Evolutionary conservation across 2,113 vertebrate species (phyloP), one percentile per base, ranked within the genome.

Genomic region (Podarcis raffonei): DNA sequence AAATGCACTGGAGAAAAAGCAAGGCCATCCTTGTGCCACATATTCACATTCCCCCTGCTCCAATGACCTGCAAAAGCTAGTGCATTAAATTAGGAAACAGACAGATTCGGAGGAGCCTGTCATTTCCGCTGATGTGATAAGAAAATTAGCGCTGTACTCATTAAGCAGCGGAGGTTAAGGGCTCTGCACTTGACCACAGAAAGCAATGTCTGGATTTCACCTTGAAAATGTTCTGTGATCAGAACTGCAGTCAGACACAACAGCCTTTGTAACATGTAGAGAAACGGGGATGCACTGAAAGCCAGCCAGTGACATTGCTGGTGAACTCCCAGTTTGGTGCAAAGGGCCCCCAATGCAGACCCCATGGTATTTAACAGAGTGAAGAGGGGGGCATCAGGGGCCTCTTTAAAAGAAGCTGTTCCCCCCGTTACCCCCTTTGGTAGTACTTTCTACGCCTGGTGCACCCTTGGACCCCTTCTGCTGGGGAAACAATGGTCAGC

Each of bases 191-290:
- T 72, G 79, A 85, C 81, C 20, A 62, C 48, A 66, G 57, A 87
- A 32, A 79, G 84, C 89, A 85, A 80, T 78, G 48, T 77, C 39
- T 66, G 71, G 37, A 90, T 77, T 89, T 94, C 91, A 71, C 92
- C 85, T 90, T 91, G 87, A 90, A 62, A 69, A 89, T 83, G 89
- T 85, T 69, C 77, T 87, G 39, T 83, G 32, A 20, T 79, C 78
- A 57, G 59, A 13, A n/a, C 25, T 75, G 84, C 87, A 82, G 82
- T 86, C 81, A 89, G 88, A 81, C 62, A 62, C 53, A 66, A 80
- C 66, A 27, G 86, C 86, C 57, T 65, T 81, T 78, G 84, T 85
- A 82, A 89, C 69, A 84, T 39, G 82, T 48, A 74, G 66, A 53
- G 35, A 53, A 53, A 53, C 37, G 20, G 59, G 84, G 75, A 84